phyloP scores from a whole-genome alignment of 2,888 invertebrate genomes.

The Lottia scabra region DNA sequence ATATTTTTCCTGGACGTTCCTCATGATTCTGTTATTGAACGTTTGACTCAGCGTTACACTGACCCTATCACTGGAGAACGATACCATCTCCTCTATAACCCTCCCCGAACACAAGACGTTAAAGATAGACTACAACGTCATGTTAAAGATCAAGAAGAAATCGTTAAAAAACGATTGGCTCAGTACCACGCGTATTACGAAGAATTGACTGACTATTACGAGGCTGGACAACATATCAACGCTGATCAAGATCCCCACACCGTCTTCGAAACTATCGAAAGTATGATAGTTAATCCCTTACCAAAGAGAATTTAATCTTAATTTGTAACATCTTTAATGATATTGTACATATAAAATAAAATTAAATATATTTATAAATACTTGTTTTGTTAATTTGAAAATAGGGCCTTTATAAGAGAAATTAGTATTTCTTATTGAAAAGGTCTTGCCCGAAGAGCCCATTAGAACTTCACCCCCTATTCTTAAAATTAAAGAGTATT shows the following conservation, averaged over 20 bases:
- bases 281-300: slow-evolving; percentile 67
- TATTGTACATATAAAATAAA: too few relatives aligned
- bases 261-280: slow-evolving; percentile 69
- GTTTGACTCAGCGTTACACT: slow-evolving; percentile 63
- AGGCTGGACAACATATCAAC: slow-evolving; percentile 62
- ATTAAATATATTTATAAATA: too few relatives aligned
- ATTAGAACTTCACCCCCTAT: too few relatives aligned
- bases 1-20: slow-evolving; percentile 69
- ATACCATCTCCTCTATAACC: slow-evolving; percentile 68
- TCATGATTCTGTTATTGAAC: slow-evolving; percentile 67
- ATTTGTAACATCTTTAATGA: too few relatives aligned
- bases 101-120: slow-evolving; percentile 65
- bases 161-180: slow-evolving; percentile 54
- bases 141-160: slow-evolving; percentile 58
- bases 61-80: slow-evolving; percentile 68
- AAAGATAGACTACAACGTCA: slow-evolving; percentile 58
- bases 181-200: slow-evolving; percentile 61
- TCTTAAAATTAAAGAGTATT: too few relatives aligned
- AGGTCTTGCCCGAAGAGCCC: too few relatives aligned
- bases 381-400: too few relatives aligned
- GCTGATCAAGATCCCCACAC: slow-evolving; percentile 69
- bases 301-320: slow-evolving; percentile 44
- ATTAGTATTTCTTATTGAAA: too few relatives aligned
- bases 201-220: slow-evolving; percentile 64
- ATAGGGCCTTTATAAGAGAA: too few relatives aligned